phyloP scores from a whole-genome alignment of 2,888 invertebrate genomes.

The Philonicus albiceps region DNA sequence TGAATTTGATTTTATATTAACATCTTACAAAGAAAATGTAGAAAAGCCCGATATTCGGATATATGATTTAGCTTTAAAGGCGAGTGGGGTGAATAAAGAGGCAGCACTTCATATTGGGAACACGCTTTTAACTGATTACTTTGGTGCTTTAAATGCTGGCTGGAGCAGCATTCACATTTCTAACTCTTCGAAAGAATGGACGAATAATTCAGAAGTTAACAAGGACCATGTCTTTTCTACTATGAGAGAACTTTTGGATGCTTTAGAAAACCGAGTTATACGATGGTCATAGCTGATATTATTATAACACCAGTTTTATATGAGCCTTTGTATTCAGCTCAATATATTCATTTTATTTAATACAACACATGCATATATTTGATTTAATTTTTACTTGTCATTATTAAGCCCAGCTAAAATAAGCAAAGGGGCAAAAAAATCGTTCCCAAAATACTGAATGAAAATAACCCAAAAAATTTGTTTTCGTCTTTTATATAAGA shows the following conservation, averaged over 20 bases:
- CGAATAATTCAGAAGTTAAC: conserved; percentile 37
- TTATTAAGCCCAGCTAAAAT: not conserved
- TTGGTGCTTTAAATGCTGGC: conserved; percentile 76
- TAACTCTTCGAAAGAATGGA: conserved; percentile 41
- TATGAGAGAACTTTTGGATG: conserved; percentile 52
- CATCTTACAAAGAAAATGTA: conserved; percentile 77
- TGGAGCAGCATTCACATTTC: conserved; percentile 69
- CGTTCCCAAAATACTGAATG: too few species aligned
- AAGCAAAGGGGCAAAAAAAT: not conserved
- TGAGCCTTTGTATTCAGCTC: not conserved
- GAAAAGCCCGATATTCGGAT: conserved; percentile 57
- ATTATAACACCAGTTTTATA: not conserved
- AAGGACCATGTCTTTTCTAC: conserved; percentile 51
- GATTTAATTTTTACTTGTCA: not conserved
- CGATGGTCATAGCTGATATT: conserved; percentile 52
- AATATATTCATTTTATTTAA: not conserved
- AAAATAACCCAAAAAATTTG: not conserved
- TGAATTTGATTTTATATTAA: conserved; percentile 80
- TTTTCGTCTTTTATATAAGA: not conserved
- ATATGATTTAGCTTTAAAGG: conserved; percentile 65
- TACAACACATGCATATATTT: not conserved
- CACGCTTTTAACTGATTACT: conserved; percentile 75
- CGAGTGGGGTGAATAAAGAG: conserved; percentile 64
- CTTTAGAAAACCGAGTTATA: conserved; percentile 54
- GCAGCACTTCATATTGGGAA: conserved; percentile 88